These are phyloP conservation scores for Nasonovia ribisnigri DNA, from an alignment of 2,888 invertebrate species.

Conservation along the genomic window DNA sequence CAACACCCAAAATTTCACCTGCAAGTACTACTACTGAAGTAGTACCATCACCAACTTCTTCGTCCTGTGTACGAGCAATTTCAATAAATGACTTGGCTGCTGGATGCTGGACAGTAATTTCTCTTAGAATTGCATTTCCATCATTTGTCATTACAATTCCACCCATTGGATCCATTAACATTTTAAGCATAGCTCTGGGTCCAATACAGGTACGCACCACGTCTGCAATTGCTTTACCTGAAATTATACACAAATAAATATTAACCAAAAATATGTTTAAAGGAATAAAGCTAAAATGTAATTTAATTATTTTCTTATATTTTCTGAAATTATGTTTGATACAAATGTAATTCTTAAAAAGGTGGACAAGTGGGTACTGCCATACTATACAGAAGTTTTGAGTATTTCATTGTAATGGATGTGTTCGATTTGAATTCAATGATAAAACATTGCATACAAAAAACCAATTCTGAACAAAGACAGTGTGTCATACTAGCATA, in stretches of 20 bases:
- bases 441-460: too few species aligned
- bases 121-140: constrained; percentile 97
- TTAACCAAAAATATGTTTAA: not conserved
- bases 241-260: constrained; percentile 65
- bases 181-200: constrained; percentile 99
- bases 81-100: constrained; percentile 99
- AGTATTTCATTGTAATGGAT: too few species aligned
- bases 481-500: too few species aligned
- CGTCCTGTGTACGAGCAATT: constrained; percentile 99
- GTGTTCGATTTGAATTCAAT: too few species aligned
- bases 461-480: too few species aligned
- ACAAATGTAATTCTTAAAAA: not conserved
- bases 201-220: constrained; percentile 99
- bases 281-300: not conserved
- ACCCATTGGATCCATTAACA: constrained; percentile 99
- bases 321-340: not conserved
- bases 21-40: constrained; percentile 98
- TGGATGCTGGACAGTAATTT: constrained; percentile 97
- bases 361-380: too few species aligned
- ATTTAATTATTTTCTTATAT: not conserved
- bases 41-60: constrained; percentile 99
- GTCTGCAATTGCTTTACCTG: constrained; percentile 93
- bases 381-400: too few species aligned
- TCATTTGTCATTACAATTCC: constrained; percentile 99
- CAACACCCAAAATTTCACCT: constrained; percentile 93